Evolutionary conservation across 2,888 invertebrate species (phyloP).

Genomic region (Cryptocephalus primarius): DNA sequence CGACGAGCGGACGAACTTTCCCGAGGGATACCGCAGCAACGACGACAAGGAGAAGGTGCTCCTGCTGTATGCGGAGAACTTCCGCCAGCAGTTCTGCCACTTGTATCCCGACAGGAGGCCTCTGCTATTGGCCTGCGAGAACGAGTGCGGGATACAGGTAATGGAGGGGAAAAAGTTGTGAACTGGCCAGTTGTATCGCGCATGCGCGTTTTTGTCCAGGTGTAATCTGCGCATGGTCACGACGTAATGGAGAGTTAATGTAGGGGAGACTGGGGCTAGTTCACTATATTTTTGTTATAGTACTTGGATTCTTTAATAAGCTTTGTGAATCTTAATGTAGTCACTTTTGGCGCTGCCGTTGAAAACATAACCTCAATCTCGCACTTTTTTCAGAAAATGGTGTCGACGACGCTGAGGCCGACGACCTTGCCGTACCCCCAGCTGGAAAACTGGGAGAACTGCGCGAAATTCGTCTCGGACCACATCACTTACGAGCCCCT

Average conservation of each 20-base stretch:
- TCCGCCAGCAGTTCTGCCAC: constrained; percentile 56
- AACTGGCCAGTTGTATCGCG: not conserved
- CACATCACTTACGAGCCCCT: constrained; percentile 66
- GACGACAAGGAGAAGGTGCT: constrained; percentile 59
- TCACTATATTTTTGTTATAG: too few relatives aligned
- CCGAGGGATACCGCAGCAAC: constrained; percentile 53
- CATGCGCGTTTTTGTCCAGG: too few relatives aligned
- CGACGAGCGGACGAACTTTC: constrained; percentile 48
- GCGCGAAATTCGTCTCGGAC: constrained; percentile 65
- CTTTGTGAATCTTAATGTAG: too few relatives aligned
- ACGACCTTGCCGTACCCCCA: constrained; percentile 62
- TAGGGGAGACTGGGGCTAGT: too few relatives aligned
- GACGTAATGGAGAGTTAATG: too few relatives aligned
- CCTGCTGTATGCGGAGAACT: constrained; percentile 67
- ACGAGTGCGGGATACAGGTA: constrained; percentile 71
- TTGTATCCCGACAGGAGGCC: constrained; percentile 51
- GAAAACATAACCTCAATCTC: too few relatives aligned
- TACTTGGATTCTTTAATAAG: too few relatives aligned
- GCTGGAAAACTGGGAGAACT: constrained; percentile 60
- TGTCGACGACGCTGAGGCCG: constrained; percentile 71
- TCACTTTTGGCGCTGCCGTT: too few relatives aligned
- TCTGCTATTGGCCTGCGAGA: constrained; percentile 57
- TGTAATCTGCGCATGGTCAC: too few relatives aligned
- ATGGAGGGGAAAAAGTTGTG: not conserved
- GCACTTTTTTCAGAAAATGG: constrained; percentile 62